Evolutionary conservation across 2,113 vertebrate genomes (phyloP).

Genomic region (Calypte anna): DNA sequence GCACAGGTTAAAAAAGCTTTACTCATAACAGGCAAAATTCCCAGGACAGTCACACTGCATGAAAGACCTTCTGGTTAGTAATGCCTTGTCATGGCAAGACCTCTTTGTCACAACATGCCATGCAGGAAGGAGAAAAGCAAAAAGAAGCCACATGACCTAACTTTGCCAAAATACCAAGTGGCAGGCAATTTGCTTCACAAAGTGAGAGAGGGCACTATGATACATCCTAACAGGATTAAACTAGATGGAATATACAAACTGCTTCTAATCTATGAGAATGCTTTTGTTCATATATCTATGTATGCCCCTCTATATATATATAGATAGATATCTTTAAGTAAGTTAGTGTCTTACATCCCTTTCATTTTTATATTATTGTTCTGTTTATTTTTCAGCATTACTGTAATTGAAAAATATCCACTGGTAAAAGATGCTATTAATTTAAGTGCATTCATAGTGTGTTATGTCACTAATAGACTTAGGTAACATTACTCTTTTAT

Average conservation of each 20-base stretch:
- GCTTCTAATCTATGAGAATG: not conserved
- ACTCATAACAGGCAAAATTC: not conserved
- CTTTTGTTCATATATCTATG: not conserved
- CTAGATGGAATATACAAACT: slow-evolving; percentile 1
- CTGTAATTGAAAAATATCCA: slow-evolving; percentile 76
- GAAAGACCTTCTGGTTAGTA: slow-evolving; percentile 14
- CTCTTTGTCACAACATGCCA: not conserved
- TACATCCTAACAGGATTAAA: slow-evolving; percentile 46
- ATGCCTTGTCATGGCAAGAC: slow-evolving; percentile 1
- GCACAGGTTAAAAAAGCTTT: not conserved
- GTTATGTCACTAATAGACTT: slow-evolving; percentile 73
- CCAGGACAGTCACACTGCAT: not conserved
- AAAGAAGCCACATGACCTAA: not conserved
- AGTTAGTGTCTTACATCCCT: slow-evolving; percentile 38
- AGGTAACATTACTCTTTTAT: slow-evolving; percentile 71
- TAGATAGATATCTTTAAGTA: not conserved
- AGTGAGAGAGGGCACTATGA: not conserved
- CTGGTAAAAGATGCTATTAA: slow-evolving; percentile 77
- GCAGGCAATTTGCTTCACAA: not conserved
- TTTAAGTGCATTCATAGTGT: slow-evolving; percentile 74
- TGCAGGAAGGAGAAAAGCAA: not conserved
- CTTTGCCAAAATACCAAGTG: slow-evolving; percentile 10
- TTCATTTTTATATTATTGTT: slow-evolving; percentile 52
- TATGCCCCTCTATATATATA: not conserved
- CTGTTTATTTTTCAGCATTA: slow-evolving; percentile 73